Base-by-base conservation (phyloP, 2,888 invertebrate genomes). In the Lasioglossum calceatum region DNA sequence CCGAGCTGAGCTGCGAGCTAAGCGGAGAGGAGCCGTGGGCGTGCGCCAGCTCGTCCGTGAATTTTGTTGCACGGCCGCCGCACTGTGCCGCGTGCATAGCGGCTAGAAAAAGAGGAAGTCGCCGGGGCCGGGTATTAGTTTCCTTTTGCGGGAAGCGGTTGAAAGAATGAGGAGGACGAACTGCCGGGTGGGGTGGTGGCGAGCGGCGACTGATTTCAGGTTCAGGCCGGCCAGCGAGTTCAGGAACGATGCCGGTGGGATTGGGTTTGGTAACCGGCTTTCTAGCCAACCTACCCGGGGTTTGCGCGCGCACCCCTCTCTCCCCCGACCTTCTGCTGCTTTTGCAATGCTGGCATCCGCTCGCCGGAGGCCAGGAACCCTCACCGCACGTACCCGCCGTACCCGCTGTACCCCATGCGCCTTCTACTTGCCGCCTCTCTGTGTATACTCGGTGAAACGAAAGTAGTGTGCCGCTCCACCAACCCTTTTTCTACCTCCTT, bases 231-330 rank as follows among this genome's bases (percentile, higher is more conserved):
- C 87, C 88, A 88, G 81, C 90, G 91, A 91, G 92, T 92, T 92
- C 89, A 87, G 92, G 90, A 92, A 92, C 92, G 90, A 89, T 88
- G 90, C 90, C 88, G 86, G 88, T 84, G 91, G 91, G 92, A 93
- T 93, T 92, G 93, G 93, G 92, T 94, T 94, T 92, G 93, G 93
- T 92, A 94, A 94, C 94, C 93, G 94, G 94, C 94, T 94, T 93
- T 93, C 93, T 92, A 93, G 92, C 92, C 89, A 89, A 87, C 87
- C 88, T 87, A 88, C 84, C 84, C 84, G 77, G 67, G 77, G 74
- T 81, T 81, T 72, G 78, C 71, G 84, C 75, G 82, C 82, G 50
- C 64, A 44, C 61, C 50, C 47, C 67, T 39, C 23, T 23, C 70
- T 19, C 10, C 78, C 67, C 77, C 58, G n/a, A 19, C 76, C 76